Evolutionary conservation across 2,888 invertebrate genomes (phyloP).

Genomic region (Drosophila mercatorum): DNA sequence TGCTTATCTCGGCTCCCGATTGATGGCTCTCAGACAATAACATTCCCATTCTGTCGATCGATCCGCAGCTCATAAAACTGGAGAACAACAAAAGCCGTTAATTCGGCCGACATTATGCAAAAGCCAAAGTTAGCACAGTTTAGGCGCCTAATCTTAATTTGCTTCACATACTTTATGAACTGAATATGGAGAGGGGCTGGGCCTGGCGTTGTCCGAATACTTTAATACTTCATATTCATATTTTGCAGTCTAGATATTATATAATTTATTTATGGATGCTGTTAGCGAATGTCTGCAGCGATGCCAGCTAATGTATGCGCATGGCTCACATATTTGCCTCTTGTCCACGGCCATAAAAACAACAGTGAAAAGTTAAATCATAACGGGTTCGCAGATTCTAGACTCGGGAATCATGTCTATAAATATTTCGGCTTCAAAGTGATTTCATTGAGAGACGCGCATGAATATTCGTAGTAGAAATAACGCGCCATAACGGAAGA

Average conservation of each 20-base stretch:
- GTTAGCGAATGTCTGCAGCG: neutral
- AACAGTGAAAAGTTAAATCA: neutral
- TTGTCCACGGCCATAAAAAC: neutral
- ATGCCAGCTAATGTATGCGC: neutral
- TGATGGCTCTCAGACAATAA: neutral
- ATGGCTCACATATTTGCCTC: neutral
- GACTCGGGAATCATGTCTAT: neutral
- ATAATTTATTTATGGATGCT: slow-evolving; percentile 1
- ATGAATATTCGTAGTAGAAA: slow-evolving; percentile 11
- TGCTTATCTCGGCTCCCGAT: neutral
- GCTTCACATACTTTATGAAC: neutral
- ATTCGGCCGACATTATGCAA: neutral
- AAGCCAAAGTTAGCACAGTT: neutral
- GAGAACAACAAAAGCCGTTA: slow-evolving; percentile 10
- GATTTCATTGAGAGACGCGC: neutral
- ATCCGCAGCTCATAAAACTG: slow-evolving; percentile 9
- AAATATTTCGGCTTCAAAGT: neutral
- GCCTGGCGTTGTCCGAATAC: too few relatives aligned
- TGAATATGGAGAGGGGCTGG: neutral
- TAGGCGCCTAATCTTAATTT: neutral
- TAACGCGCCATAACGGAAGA: neutral
- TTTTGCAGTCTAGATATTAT: neutral
- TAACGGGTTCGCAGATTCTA: slow-evolving; percentile 10
- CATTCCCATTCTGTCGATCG: neutral
- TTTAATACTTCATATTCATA: neutral